These are phyloP conservation scores for Hystrix brachyura DNA, from an alignment of 2,113 vertebrate species.

Conservation along the genomic window DNA sequence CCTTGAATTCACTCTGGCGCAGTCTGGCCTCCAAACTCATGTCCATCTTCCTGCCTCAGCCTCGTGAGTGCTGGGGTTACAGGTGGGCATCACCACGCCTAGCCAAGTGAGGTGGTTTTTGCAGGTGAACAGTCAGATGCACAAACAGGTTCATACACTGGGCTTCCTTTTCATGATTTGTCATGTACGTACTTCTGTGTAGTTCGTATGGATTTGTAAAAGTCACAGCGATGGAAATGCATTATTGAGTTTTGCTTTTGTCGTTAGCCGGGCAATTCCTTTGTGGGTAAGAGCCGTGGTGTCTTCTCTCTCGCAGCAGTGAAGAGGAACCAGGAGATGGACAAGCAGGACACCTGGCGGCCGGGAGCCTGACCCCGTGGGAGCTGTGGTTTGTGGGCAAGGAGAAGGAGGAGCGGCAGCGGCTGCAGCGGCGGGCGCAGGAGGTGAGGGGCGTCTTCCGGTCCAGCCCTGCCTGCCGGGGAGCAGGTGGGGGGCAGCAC, in stretches of 20 bases:
- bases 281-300: background rate
- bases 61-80: background rate
- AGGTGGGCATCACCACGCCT: accelerated
- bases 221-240: background rate
- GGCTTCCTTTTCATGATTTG: background rate
- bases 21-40: background rate
- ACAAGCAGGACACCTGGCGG: constrained; percentile 62
- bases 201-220: background rate
- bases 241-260: constrained; percentile 4
- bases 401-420: constrained; percentile 92
- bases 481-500: too few species aligned
- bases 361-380: constrained; percentile 92
- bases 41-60: background rate
- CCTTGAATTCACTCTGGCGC: background rate
- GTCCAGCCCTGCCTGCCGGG: background rate
- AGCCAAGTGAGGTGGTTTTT: background rate
- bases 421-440: constrained; percentile 89
- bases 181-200: background rate
- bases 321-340: constrained; percentile 57
- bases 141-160: background rate
- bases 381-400: constrained; percentile 96
- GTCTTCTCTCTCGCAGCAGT: constrained; percentile 48
- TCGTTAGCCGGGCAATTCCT: background rate
- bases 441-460: constrained; percentile 87
- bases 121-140: background rate